These are phyloP conservation scores for Microplitis manilae DNA, from an alignment of 2,888 invertebrate genomes.

Conservation along the genomic window DNA sequence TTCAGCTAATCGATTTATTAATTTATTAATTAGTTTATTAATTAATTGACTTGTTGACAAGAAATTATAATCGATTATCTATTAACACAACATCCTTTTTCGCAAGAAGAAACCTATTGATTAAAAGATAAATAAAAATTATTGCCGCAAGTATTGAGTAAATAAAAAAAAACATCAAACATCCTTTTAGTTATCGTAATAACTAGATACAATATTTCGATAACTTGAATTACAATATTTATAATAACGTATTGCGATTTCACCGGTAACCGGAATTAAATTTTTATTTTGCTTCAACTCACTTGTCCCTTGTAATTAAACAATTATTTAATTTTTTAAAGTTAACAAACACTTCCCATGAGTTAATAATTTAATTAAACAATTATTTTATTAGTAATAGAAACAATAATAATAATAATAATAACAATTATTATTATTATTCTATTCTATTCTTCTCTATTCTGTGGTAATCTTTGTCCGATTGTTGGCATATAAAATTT, in stretches of 20 bases:
- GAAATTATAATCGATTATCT: background rate
- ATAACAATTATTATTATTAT: background rate
- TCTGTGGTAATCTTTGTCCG: background rate
- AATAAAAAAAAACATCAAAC: background rate
- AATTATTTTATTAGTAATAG: background rate
- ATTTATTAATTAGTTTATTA: background rate
- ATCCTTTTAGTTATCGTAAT: background rate
- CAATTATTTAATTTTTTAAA: background rate
- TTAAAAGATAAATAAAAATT: background rate
- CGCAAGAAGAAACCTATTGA: background rate
- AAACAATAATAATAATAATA: background rate
- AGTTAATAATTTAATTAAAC: background rate
- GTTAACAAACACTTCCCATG: background rate
- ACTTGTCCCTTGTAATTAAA: background rate
- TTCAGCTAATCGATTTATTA: background rate
- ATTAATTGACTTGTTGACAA: background rate
- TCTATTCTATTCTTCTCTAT: background rate
- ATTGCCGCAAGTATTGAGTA: background rate
- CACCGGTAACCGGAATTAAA: background rate
- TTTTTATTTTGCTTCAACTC: background rate
- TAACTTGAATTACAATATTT: background rate
- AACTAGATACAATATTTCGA: background rate
- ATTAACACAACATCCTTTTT: background rate
- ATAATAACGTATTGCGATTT: background rate
- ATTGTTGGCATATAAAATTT: conserved; percentile 11